Conservation (phyloP, 2,888 invertebrate species). For the Ptychoptera contaminata region DNA sequence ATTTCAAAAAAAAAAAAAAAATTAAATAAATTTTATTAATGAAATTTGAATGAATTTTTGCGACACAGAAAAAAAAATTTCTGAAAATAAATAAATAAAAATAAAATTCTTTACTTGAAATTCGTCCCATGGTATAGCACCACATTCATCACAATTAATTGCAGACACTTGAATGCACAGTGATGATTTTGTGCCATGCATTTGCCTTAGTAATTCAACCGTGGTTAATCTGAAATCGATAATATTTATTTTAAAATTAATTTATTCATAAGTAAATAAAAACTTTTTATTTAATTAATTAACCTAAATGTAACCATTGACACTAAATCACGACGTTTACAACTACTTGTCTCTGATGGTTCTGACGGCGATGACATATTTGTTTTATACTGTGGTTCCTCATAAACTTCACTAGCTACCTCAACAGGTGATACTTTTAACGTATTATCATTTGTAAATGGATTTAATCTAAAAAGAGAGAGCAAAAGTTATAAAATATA, state of each 20-base stretch:
- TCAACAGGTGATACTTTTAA: constrained; percentile 41
- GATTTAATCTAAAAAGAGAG: constrained; percentile 22
- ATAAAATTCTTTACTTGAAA: constrained; percentile 54
- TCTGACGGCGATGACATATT: constrained; percentile 68
- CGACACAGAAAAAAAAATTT: neutral
- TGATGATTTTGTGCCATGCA: constrained; percentile 45
- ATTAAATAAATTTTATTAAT: neutral
- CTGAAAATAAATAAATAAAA: constrained; percentile 2
- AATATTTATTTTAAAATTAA: too few species aligned
- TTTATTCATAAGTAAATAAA: constrained; percentile 8
- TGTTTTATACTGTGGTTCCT: constrained; percentile 41
- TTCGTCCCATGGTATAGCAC: constrained; percentile 84
- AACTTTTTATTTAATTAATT: constrained; percentile 3
- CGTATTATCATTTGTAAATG: constrained; percentile 33
- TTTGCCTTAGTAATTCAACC: constrained; percentile 57
- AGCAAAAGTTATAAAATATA: neutral
- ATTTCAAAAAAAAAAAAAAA: neutral
- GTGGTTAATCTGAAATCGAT: constrained; percentile 46
- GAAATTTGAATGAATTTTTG: too few species aligned
- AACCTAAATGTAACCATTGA: constrained; percentile 32
- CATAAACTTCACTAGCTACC: constrained; percentile 71
- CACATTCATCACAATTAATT: constrained; percentile 65
- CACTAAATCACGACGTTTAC: constrained; percentile 63
- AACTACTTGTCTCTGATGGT: constrained; percentile 64
- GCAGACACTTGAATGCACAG: constrained; percentile 54